phyloP scores from a whole-genome alignment of 2,797 vertebrate genomes.

The Pempheris klunzingeri region DNA sequence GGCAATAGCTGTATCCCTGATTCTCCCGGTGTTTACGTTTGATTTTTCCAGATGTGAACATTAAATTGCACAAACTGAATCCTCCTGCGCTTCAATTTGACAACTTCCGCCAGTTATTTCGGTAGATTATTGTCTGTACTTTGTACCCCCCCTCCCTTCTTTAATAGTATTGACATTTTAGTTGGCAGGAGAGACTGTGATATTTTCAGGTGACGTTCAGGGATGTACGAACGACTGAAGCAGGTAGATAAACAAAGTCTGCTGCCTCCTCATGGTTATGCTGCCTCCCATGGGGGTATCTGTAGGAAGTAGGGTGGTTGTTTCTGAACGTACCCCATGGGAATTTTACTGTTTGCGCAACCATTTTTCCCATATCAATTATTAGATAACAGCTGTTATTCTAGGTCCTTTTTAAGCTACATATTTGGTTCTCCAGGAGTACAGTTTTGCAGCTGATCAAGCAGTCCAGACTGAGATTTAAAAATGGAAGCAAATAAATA shows the following conservation, averaged over 20 bases:
- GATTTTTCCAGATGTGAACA: background rate
- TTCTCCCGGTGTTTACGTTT: background rate
- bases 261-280: background rate
- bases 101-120: background rate
- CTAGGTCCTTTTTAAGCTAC: background rate
- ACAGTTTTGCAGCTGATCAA: constrained; percentile 2
- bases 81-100: background rate
- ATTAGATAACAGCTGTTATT: background rate
- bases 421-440: background rate
- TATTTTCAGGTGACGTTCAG: background rate
- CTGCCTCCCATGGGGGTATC: background rate
- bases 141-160: no score
- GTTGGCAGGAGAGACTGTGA: no score
- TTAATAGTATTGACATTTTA: background rate
- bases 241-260: constrained; percentile 2
- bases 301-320: background rate
- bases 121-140: no score
- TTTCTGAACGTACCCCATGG: background rate
- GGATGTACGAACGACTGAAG: background rate
- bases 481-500: background rate
- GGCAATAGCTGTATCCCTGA: background rate
- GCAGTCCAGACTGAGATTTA: constrained; percentile 14
- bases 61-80: background rate
- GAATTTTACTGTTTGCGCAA: background rate
- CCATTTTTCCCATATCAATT: background rate